Evolutionary conservation across 2,888 invertebrate genomes (phyloP), one percentile per base, ranked within the genome.

Genomic region (Chelonus formosanus): DNA sequence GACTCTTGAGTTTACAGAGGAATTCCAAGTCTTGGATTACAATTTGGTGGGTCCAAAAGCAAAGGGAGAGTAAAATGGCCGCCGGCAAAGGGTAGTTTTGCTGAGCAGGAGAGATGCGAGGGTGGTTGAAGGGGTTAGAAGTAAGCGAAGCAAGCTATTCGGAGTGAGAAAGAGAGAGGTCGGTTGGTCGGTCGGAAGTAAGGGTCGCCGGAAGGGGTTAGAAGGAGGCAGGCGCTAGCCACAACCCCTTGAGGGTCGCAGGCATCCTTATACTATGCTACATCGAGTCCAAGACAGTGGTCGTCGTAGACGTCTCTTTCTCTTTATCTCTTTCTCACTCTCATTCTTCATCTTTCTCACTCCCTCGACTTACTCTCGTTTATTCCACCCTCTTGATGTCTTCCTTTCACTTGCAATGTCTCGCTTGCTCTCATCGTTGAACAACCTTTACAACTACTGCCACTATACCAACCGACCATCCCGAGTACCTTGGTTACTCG

Each of bases 171-270:
- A 67, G 65, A 71, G 60, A 64, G 61, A 52, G 71, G 65, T 71
- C 59, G 66, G 68, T 68, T 65, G 69, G 67, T 70, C 66, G 71
- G 58, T 68, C 65, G 60, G 66, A 64, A 59, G 60, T 52, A 43
- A 60, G 69, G 65, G 43, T 52, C 54, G 54, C 50, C 45, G 60
- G 63, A 72, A 69, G 73, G 71, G 67, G 71, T 70, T 74, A 74
- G 71, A 70, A 69, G 70, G 73, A 73, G 75, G 75, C 75, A 77
- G 75, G 75, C 78, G 76, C 80, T 83, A 83, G 83, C 84, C 84
- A 83, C 84, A 84, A 82, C 83, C 84, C 84, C 83, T 83, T 82
- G 83, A 84, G 83, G 83, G 84, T 83, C 82, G 83, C 81, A 77
- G 81, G 80, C 80, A 82, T 82, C 83, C 81, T 82, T 79, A 79